Conservation (phyloP, 2,888 invertebrate genomes). For the Dynastes tityus region DNA sequence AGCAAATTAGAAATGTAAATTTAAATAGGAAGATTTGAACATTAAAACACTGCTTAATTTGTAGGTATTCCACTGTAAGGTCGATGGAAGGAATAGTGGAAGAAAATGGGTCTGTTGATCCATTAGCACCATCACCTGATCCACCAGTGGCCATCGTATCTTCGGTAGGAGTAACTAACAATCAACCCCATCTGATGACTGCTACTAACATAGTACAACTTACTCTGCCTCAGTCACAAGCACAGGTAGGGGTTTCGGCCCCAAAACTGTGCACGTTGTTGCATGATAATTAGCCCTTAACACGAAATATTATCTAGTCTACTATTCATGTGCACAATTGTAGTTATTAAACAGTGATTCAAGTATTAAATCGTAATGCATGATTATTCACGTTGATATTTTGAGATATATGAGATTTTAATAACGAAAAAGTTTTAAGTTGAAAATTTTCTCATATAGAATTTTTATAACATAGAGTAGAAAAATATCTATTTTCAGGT, state of each 20-base stretch:
- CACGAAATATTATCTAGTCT: neutral
- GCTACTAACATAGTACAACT: slow-evolving; percentile 90
- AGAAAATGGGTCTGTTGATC: slow-evolving; percentile 85
- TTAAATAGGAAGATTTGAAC: neutral
- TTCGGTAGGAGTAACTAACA: slow-evolving; percentile 72
- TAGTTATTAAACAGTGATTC: neutral
- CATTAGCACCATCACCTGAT: slow-evolving; percentile 74
- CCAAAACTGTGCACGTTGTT: slow-evolving; percentile 60
- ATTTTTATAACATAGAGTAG: no score
- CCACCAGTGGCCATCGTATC: slow-evolving; percentile 74
- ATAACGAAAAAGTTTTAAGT: neutral
- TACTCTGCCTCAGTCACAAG: slow-evolving; percentile 79
- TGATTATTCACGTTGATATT: neutral
- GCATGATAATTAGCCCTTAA: slow-evolving; percentile 1
- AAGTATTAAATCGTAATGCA: slow-evolving; percentile 2
- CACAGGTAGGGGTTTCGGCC: slow-evolving; percentile 75
- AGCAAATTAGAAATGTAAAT: slow-evolving; percentile 22
- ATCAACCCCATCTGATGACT: slow-evolving; percentile 74
- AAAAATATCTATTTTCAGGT: slow-evolving; percentile 75
- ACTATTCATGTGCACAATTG: neutral
- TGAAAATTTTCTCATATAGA: no score
- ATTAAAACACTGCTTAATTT: slow-evolving; percentile 52
- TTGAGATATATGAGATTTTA: neutral
- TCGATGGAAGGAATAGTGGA: slow-evolving; percentile 95
- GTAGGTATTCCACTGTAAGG: slow-evolving; percentile 69